Percentiles rank a stretch among this genome's conserved stretches.
phyloP scores from a whole-genome alignment of 2,888 invertebrate genomes.

The Sphinx pinastri region DNA sequence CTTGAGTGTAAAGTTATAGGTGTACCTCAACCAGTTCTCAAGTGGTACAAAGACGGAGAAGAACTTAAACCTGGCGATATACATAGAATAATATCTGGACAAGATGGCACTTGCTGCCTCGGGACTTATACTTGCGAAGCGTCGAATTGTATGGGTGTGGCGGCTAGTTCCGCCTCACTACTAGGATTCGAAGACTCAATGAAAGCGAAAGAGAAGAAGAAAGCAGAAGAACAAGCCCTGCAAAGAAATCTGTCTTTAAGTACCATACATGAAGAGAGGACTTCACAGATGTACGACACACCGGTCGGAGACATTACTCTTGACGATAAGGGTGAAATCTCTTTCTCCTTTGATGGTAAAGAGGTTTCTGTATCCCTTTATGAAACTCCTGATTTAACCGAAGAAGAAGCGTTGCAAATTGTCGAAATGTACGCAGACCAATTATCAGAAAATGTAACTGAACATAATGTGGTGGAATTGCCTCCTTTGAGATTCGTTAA shows the following conservation, averaged over 20 bases:
- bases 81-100: constrained; percentile 94
- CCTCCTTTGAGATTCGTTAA: constrained; percentile 95
- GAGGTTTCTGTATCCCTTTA: constrained; percentile 96
- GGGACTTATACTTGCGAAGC: constrained; percentile 97
- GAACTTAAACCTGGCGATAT: constrained; percentile 96
- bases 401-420: constrained; percentile 95
- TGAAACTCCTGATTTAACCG: constrained; percentile 96
- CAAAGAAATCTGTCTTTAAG: constrained; percentile 93
- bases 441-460: constrained; percentile 93
- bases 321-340: constrained; percentile 93
- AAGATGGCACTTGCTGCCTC: constrained; percentile 94
- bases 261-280: constrained; percentile 95
- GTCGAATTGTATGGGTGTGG: constrained; percentile 95
- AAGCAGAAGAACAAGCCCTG: constrained; percentile 78
- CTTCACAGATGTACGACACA: constrained; percentile 94
- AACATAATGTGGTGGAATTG: constrained; percentile 93
- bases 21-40: constrained; percentile 94
- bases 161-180: constrained; percentile 94
- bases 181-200: constrained; percentile 92
- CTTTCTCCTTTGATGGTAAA: constrained; percentile 95
- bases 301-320: constrained; percentile 90
- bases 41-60: constrained; percentile 96
- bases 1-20: constrained; percentile 97
- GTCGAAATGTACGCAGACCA: constrained; percentile 98
- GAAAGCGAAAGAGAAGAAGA: constrained; percentile 82